Conservation (phyloP, 2,113 vertebrate genomes). For the Oceanodroma tethys region DNA sequence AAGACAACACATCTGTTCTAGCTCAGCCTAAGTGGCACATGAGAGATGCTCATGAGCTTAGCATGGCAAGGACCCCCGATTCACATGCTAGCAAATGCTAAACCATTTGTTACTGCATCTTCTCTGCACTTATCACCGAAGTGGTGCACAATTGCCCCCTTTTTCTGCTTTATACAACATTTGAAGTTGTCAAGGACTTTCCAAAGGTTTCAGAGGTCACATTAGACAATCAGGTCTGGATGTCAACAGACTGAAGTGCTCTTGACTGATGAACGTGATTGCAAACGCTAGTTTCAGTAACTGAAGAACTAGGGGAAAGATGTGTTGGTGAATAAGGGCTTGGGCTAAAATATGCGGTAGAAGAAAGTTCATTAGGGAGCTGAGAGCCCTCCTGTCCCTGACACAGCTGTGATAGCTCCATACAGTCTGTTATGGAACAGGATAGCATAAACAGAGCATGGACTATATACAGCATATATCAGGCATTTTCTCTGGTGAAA, state of each 20-base stretch:
- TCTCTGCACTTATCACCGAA: background rate
- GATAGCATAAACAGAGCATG: background rate
- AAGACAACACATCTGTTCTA: background rate
- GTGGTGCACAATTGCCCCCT: background rate
- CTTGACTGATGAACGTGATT: background rate
- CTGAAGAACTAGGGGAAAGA: background rate
- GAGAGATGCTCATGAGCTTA: background rate
- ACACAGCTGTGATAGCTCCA: background rate
- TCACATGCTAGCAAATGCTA: background rate
- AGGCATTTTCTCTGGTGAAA: background rate
- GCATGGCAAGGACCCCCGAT: background rate
- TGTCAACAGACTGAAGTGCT: background rate
- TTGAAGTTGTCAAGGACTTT: background rate
- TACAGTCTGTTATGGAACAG: background rate
- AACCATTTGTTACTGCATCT: background rate
- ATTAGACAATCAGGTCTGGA: background rate
- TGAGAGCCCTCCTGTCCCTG: background rate
- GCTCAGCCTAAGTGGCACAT: background rate
- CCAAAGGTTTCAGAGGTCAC: background rate
- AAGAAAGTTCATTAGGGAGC: background rate
- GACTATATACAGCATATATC: no score
- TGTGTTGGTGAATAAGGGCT: background rate
- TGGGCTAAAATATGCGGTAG: background rate
- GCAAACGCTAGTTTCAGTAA: background rate
- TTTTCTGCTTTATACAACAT: background rate